Evolutionary conservation across 2,888 invertebrate genomes (phyloP), one percentile per base, ranked within the genome.

Genomic region (Sinodicranocentrus sp.): DNA sequence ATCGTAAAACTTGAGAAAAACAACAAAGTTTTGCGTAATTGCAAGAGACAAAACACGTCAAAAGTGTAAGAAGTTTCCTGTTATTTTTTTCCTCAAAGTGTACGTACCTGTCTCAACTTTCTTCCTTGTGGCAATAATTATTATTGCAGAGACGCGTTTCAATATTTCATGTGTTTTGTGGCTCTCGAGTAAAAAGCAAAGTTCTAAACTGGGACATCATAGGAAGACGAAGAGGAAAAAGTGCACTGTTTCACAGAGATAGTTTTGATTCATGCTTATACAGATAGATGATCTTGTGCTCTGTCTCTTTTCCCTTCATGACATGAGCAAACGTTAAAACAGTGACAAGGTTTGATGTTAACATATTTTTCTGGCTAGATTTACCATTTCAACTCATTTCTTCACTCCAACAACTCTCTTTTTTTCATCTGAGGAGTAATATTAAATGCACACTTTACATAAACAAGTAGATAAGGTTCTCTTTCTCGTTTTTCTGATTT

Each of bases 301-400:
- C 28, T 17, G 61, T 61, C 61, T 61, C 61, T 61, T 21, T 73
- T 23, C 26, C 43, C n/a, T 17, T 44, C 65, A 65, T 28, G 39
- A 28, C 28, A 33, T 6, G 63, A 8, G 26, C n/a, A 52, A 28
- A 63, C 33, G 63, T 6, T 52, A 70, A 39, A 59, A 72, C 48
- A 48, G 73, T 73, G 48, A 73, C 73, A 73, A 23, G 39, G 19
- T 23, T 73, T 73, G 63, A 73, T 73, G 73, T 63, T 59, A 48
- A 61, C 44, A 73, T 73, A 44, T 73, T 63, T 73, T 73, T 63
- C 48, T 72, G 72, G 72, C 63, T 73, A 63, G 48, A 73, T 19
- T 61, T 73, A 48, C 73, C 48, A 10, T 19, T 73, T 63, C 26
- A 43, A 48, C 61, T 73, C 44, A 15, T 33, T 25, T 57, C 39